Evolutionary conservation across 2,888 invertebrate genomes (phyloP).

Genomic region (Zootermopsis nevadensis): DNA sequence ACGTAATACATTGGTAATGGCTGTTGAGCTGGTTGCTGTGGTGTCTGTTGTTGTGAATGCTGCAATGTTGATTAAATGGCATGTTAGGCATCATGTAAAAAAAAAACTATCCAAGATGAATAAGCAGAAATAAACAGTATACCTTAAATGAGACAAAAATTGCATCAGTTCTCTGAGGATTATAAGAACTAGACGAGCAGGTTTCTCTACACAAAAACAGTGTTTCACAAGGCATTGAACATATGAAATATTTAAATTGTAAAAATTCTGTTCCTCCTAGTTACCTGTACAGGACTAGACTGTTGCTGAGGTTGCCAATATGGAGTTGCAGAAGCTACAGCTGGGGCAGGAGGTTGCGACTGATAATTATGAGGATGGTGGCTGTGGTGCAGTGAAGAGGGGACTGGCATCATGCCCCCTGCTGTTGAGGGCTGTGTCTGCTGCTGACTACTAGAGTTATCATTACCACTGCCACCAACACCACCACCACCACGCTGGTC

Average conservation of each 20-base stretch:
- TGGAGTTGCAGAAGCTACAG: conserved; percentile 32
- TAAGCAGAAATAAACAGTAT: no score
- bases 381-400: conserved; percentile 45
- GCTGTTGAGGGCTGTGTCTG: neutral
- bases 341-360: conserved; percentile 43
- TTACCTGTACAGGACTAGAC: conserved; percentile 40
- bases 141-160: no score
- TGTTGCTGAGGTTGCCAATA: conserved; percentile 47
- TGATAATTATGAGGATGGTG: conserved; percentile 49
- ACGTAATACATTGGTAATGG: conserved; percentile 42
- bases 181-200: no score
- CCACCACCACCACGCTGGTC: conserved; percentile 46
- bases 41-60: conserved; percentile 33
- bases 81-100: no score
- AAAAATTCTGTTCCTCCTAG: no score
- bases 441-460: conserved; percentile 36
- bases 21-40: conserved; percentile 41
- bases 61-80: neutral
- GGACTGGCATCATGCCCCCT: conserved; percentile 23
- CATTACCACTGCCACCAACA: conserved; percentile 22
- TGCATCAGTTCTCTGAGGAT: no score
- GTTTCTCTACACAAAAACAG: no score
- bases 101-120: no score
- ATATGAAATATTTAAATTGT: no score
- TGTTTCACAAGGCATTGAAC: no score